Base-by-base conservation (phyloP, 2,113 vertebrate genomes). In the Fulica atra region DNA sequence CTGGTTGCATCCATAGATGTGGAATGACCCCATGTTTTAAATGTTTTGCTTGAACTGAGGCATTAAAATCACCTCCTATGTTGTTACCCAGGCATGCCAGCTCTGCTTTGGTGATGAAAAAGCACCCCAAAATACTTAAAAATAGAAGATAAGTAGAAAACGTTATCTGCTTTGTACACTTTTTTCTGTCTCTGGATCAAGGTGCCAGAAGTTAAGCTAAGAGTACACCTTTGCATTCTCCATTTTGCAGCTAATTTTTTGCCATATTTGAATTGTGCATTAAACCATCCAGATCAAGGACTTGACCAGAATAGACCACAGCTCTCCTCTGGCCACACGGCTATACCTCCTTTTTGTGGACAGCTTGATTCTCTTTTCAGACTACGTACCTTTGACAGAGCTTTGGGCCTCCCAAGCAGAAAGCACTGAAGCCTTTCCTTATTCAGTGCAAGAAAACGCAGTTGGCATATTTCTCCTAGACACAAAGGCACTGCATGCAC, bases 1-100 rank as follows among this genome's bases (percentile, higher is more conserved):
- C 10, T 0, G 0, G 21, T 12, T 33, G 20, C 25, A 81, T 63
- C 21, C 60, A 74, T 1, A 82, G 24, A 53, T 18, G 8, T 24
- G 26, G 33, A 85, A 79, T 5, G 16, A 60, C 7, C 5, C 9
- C 7, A 29, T 1, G 4, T 24, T 70, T 78, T 46, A 46, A 13
- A 73, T 1, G 1, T 53, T 74, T 54, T 57, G 5, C 63, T 63
- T 21, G 50, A 66, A 71, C 4, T 23, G 23, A 38, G 17, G 13
- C 44, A 71, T 2, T 15, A 7, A 63, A 72, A 65, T 29, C 15
- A 48, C 7, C 73, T 12, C n/a, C 7, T 26, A 17, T 15, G 3
- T 33, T 85, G 14, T 66, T 54, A 74, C 16, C 24, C 56, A 74
- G 29, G n/a, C 56, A 85, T 10, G 19, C 10, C 6, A 57, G 13